Conservation (phyloP, 2,888 invertebrate genomes). For the Doris montereyensis region DNA sequence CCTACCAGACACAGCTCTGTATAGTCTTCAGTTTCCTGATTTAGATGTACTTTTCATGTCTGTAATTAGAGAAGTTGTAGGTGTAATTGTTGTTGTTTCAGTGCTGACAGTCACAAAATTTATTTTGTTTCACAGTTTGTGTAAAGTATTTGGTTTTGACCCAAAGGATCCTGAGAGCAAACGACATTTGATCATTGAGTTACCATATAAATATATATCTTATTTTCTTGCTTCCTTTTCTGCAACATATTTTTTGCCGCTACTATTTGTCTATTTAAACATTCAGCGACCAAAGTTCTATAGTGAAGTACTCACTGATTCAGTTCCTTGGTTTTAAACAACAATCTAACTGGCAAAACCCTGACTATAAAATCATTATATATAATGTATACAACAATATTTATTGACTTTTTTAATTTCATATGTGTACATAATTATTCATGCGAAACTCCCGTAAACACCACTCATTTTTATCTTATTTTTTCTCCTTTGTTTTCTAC, state of each 20-base stretch:
- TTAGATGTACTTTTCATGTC: conserved; percentile 72
- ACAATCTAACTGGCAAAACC: too few relatives aligned
- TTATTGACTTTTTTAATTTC: too few relatives aligned
- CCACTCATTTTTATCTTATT: too few relatives aligned
- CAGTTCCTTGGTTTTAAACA: too few relatives aligned
- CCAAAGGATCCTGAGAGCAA: conserved; percentile 76
- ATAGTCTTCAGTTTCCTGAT: conserved; percentile 85
- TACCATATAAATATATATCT: conserved; percentile 87
- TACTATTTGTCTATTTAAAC: conserved; percentile 82
- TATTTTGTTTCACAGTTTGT: conserved; percentile 80
- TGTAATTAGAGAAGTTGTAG: conserved; percentile 79
- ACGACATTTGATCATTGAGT: conserved; percentile 79
- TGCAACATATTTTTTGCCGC: conserved; percentile 84
- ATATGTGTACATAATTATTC: too few relatives aligned
- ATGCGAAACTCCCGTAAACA: too few relatives aligned
- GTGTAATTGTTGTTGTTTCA: conserved; percentile 82
- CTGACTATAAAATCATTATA: too few relatives aligned
- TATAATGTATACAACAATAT: too few relatives aligned
- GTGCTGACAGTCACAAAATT: conserved; percentile 80
- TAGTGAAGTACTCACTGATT: conserved; percentile 86
- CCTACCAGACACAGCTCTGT: conserved; percentile 78
- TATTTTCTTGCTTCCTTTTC: conserved; percentile 87
- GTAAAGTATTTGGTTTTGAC: conserved; percentile 81
- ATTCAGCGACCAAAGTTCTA: conserved; percentile 89
- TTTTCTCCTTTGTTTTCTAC: too few relatives aligned